A percentile compares a stretch with the other conserved stretches of the same genome.
Conservation (phyloP, 2,888 invertebrate genomes). For the Tupiocoris notatus region DNA sequence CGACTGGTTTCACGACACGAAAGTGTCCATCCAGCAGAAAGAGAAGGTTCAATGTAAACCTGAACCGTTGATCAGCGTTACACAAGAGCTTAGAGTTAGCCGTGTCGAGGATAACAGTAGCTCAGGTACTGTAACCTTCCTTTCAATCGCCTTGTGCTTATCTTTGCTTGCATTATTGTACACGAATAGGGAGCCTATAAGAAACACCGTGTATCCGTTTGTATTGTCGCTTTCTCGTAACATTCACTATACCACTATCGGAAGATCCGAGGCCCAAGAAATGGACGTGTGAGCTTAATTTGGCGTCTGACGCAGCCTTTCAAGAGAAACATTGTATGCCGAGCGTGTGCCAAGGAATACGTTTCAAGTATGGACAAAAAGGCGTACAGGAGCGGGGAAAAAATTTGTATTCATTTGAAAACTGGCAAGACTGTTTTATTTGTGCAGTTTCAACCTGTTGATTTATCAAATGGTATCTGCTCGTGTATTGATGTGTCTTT, state of each 20-base stretch:
- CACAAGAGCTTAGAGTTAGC: not conserved
- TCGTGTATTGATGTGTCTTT: no score
- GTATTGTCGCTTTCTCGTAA: slow-evolving; percentile 66
- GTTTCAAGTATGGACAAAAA: no score
- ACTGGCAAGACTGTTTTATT: no score
- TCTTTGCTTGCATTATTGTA: slow-evolving; percentile 62
- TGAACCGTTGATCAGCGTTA: not conserved
- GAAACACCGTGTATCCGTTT: slow-evolving; percentile 61
- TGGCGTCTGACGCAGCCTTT: no score
- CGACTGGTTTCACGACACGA: slow-evolving; percentile 64
- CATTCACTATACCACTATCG: slow-evolving; percentile 72
- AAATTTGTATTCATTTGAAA: no score
- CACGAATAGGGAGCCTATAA: slow-evolving; percentile 62
- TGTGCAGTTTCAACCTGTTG: no score
- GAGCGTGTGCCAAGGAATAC: no score
- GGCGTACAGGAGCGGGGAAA: no score
- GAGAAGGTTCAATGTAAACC: slow-evolving; percentile 59
- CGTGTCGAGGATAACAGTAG: not conserved
- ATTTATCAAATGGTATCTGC: no score
- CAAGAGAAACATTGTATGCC: no score
- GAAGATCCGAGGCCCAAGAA: slow-evolving; percentile 59
- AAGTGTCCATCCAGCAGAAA: slow-evolving; percentile 61
- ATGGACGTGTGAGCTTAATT: slow-evolving; percentile 51
- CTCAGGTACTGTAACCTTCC: slow-evolving; percentile 55
- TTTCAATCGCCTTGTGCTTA: slow-evolving; percentile 59